These are phyloP conservation scores for Brenthis hecate DNA, from an alignment of 2,888 invertebrate species.

Conservation along the genomic window DNA sequence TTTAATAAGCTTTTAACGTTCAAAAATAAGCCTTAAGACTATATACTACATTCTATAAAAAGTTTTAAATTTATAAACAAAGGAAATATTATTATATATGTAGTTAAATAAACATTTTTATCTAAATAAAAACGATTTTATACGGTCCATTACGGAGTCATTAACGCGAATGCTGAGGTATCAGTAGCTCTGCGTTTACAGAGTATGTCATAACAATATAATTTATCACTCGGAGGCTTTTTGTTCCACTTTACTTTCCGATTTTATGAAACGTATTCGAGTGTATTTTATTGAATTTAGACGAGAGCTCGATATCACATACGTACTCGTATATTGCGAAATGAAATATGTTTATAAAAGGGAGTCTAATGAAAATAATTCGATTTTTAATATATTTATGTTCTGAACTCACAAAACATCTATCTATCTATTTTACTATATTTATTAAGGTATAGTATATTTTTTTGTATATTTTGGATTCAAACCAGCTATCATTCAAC, in stretches of 20 bases:
- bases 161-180: conserved; percentile 41
- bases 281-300: not conserved
- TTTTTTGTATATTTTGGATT: too few relatives aligned
- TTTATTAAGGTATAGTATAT: too few relatives aligned
- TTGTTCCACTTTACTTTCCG: conserved; percentile 22
- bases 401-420: too few relatives aligned
- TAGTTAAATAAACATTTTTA: conserved; percentile 7
- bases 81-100: not conserved
- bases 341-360: too few relatives aligned
- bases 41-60: not conserved
- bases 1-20: too few relatives aligned
- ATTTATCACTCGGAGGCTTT: conserved; percentile 43
- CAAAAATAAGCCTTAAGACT: too few relatives aligned
- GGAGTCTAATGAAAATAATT: too few relatives aligned
- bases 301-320: too few relatives aligned
- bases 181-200: conserved; percentile 45
- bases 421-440: too few relatives aligned
- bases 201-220: conserved; percentile 51
- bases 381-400: too few relatives aligned
- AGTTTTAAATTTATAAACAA: conserved; percentile 8
- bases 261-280: not conserved
- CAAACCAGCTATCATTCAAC: too few relatives aligned
- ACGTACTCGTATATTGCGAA: too few relatives aligned
- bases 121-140: conserved; percentile 20
- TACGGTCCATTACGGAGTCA: conserved; percentile 30